phyloP scores from a whole-genome alignment of 2,888 invertebrate species.

The Onthophagus sagittarius region DNA sequence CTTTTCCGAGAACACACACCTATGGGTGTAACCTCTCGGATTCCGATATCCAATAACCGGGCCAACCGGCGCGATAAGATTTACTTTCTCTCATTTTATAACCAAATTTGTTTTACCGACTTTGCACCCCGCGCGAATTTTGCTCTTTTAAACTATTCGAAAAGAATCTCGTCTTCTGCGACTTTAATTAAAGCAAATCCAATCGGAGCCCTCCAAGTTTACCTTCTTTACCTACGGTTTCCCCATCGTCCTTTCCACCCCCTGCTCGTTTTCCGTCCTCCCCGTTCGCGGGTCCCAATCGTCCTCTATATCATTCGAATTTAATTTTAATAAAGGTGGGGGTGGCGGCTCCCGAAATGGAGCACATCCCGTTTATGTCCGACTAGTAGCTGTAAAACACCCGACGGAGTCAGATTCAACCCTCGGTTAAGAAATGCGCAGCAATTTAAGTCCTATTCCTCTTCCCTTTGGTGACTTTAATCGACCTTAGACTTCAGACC shows the following conservation, averaged over 20 bases:
- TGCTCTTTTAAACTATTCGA: not conserved
- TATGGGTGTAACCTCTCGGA: slow-evolving; percentile 10
- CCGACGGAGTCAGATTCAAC: slow-evolving; percentile 42
- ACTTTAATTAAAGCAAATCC: slow-evolving; percentile 24
- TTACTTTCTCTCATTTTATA: slow-evolving; percentile 12
- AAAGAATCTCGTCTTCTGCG: not conserved
- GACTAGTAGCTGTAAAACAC: slow-evolving; percentile 45
- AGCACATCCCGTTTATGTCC: slow-evolving; percentile 39
- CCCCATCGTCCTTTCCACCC: too few relatives aligned
- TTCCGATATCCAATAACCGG: slow-evolving; percentile 8
- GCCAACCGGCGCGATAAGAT: slow-evolving; percentile 3
- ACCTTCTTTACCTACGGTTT: not conserved
- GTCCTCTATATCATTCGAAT: slow-evolving; percentile 11
- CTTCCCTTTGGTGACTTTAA: slow-evolving; percentile 49
- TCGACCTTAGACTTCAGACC: slow-evolving; percentile 47
- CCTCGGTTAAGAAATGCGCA: slow-evolving; percentile 44
- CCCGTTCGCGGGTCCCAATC: not conserved
- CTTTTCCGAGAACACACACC: slow-evolving; percentile 10
- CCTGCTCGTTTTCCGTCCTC: not conserved
- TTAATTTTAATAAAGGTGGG: slow-evolving; percentile 22
- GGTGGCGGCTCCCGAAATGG: slow-evolving; percentile 41
- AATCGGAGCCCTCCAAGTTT: not conserved
- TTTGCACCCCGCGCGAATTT: not conserved
- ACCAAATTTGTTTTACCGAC: slow-evolving; percentile 4
- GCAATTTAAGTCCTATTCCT: slow-evolving; percentile 50